Base-by-base conservation (phyloP, 2,888 invertebrate species). In the Apocheima hispidaria region DNA sequence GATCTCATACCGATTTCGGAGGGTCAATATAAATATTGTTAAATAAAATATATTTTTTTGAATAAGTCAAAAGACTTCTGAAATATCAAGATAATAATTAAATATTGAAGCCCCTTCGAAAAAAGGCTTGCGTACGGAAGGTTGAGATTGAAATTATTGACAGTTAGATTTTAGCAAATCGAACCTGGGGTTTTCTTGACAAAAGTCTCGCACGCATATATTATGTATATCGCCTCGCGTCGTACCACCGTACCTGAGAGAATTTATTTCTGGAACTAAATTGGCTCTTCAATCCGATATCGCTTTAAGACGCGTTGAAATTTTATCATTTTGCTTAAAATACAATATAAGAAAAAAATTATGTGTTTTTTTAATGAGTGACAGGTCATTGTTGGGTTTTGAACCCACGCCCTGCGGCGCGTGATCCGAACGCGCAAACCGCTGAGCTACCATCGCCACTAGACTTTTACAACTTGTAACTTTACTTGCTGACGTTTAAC, bases 1-100 rank as follows among this genome's bases (percentile, higher is more conserved):
- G 57, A 49, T 63, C 46, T 41, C 49, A 55, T 66, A 65, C 53
- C 64, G 61, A 59, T 59, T 60, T 49, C 10, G 57, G 20, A 48
- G 40, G 30, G 46, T 21, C 50, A 54, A 40, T 58, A 23, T 56
- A 23, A 18, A 30, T 48, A 56, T 56, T 16, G 33, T 6, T 44
- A 21, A 28, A 46, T 38, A 33, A n/a, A n/a, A n/a, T n/a, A n/a
- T n/a, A n/a, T n/a, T 10, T n/a, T 48, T 16, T 52, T n/a, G n/a
- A 9, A 23, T 5, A 16, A 26, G 40, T 53, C 48, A 43, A 56
- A 53, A 54, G 57, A 52, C 21, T 33, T 36, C 46, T 48, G 33
- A 50, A 26, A 14, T 36, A 50, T 23, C 12, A 36, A 49, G 3
- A 6, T 26, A 26, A 5, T 20, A 10, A 20, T 48, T 10, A 10